Conservation (phyloP, 2,888 invertebrate genomes). For the Meloe dianella region DNA sequence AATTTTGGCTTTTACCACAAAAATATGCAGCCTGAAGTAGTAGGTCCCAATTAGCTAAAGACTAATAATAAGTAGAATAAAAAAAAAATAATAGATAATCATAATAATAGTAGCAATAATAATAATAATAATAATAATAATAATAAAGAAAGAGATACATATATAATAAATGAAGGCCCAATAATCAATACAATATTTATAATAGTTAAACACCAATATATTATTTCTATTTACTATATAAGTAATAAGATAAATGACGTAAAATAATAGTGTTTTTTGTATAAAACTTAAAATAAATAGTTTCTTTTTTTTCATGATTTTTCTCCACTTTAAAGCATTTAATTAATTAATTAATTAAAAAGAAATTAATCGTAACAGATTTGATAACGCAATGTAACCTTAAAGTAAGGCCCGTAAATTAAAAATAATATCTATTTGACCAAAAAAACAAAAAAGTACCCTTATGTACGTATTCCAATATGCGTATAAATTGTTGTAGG, state of each 20-base stretch:
- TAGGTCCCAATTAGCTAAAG: slow-evolving; percentile 27
- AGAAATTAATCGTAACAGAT: background rate
- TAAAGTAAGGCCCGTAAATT: background rate
- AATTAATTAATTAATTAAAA: background rate
- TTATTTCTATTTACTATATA: slow-evolving; percentile 28
- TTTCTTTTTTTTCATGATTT: slow-evolving; percentile 15
- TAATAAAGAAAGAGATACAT: slow-evolving; percentile 19
- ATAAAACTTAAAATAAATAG: slow-evolving; percentile 30
- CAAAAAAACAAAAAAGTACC: slow-evolving; percentile 14
- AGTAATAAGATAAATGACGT: slow-evolving; percentile 28
- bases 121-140: slow-evolving; percentile 12
- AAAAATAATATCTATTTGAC: slow-evolving; percentile 18
- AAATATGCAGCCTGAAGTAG: slow-evolving; percentile 33
- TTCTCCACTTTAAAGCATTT: slow-evolving; percentile 22
- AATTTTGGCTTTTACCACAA: background rate
- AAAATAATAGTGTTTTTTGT: slow-evolving; percentile 22
- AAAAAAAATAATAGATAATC: slow-evolving; percentile 23
- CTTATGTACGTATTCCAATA: slow-evolving; percentile 30
- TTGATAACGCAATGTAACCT: slow-evolving; percentile 16
- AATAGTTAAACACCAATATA: slow-evolving; percentile 32
- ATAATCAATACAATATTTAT: slow-evolving; percentile 29
- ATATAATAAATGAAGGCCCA: slow-evolving; percentile 29
- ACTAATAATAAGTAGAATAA: background rate
- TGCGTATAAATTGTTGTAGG: slow-evolving; percentile 28
- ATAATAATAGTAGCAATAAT: slow-evolving; percentile 11